Evolutionary conservation across 2,888 invertebrate species (phyloP), one percentile per base, ranked within the genome.

Genomic region (Xanthorhoe designata): DNA sequence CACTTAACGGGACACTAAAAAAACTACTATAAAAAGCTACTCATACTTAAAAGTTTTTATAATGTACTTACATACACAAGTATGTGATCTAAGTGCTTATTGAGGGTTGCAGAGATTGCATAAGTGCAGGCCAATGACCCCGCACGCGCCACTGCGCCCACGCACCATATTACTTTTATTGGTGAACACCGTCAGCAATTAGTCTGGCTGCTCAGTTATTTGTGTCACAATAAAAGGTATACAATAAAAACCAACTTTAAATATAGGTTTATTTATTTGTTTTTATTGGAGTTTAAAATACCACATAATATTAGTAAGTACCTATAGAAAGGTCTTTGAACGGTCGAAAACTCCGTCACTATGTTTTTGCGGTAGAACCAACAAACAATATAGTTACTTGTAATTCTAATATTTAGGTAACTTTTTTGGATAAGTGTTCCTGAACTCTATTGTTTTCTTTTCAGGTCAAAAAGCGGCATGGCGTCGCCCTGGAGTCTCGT

Each of bases 381-480:
- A 6, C 32, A 32, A 32, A 24, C 24, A 24, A 24, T 3, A 24
- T 4, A 32, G 32, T 7, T 32, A 32, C 32, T 6, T 32, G 6
- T 24, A 24, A 24, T 24, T 24, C 24, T 24, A 24, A 24, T 24
- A 24, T 24, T 24, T 24, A 1, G 10, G 35, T 38, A 38, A 10
- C 35, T 8, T 10, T 9, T 0, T 18, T 10, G 13, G 17, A 13
- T 10, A 29, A 35, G 19, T 59, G 17, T 32, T 59, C 51, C 15
- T 51, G 19, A 56, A 6, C 38, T 35, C 9, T 35, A 10, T 35
- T 42, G 13, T 42, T 13, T 42, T 13, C 0, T 32, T 84, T 82
- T 5, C 80, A 86, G 85, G 78, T 83, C 78, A 63, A 81, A 74
- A 80, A 83, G 86, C 86, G 86, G 75, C 82, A 87, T 86, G 90